Conservation (phyloP, 2,113 vertebrate genomes). For the Tragelaphus imberbis region DNA sequence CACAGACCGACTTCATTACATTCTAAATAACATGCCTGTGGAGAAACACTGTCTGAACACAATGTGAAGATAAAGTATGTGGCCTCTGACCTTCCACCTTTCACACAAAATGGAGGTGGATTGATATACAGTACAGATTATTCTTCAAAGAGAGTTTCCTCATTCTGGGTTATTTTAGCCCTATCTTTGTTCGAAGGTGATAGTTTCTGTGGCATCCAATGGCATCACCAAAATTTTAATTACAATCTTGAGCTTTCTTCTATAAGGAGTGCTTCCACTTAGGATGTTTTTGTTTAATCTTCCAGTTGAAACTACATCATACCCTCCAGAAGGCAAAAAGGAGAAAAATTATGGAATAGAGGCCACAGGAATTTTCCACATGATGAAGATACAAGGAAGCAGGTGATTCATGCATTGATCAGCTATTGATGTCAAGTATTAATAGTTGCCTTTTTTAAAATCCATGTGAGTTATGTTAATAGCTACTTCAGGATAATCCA, state of each 20-base stretch:
- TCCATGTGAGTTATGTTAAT: constrained; percentile 31
- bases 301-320: constrained; percentile 21
- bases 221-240: constrained; percentile 34
- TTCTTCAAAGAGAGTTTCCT: constrained; percentile 18
- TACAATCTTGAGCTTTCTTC: neutral
- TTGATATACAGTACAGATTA: neutral
- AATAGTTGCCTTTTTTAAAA: neutral
- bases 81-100: neutral
- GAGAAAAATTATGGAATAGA: neutral
- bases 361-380: neutral
- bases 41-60: neutral
- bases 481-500: neutral
- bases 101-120: neutral
- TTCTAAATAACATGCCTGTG: too few relatives aligned
- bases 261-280: constrained; percentile 13
- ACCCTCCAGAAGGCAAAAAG: constrained; percentile 2
- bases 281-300: constrained; percentile 12
- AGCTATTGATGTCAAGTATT: neutral
- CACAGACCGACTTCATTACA: neutral
- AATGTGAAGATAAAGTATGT: neutral
- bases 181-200: constrained; percentile 9
- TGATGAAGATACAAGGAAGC: neutral
- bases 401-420: neutral
- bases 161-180: constrained; percentile 33
- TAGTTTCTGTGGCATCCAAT: constrained; percentile 24